These are phyloP conservation scores for Fopius arisanus DNA, from an alignment of 1,140 invertebrate species.

Conservation along the genomic window DNA sequence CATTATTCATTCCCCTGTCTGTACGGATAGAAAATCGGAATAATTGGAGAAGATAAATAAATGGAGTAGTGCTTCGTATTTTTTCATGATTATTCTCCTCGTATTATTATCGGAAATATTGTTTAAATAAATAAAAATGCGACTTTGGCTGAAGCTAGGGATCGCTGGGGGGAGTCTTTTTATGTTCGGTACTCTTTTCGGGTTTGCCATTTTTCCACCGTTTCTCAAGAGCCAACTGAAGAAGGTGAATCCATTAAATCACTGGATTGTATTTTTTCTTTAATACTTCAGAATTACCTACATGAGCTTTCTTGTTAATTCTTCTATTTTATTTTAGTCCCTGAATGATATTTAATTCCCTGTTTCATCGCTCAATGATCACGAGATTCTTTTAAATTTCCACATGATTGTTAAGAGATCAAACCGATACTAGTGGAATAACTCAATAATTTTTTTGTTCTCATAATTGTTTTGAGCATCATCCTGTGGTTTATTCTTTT, in stretches of 20 bases:
- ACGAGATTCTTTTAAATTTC: too few relatives aligned
- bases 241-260: conserved; percentile 68
- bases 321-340: too few relatives aligned
- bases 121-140: conserved; percentile 27
- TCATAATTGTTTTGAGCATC: too few relatives aligned
- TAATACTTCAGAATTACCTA: background rate
- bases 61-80: too few relatives aligned
- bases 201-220: conserved; percentile 70
- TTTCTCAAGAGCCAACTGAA: conserved; percentile 70
- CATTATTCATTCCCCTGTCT: background rate
- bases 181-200: conserved; percentile 69
- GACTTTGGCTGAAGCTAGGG: conserved; percentile 41
- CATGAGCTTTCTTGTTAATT: background rate
- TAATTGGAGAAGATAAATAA: too few relatives aligned
- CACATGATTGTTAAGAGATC: too few relatives aligned
- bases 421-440: too few relatives aligned
- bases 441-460: too few relatives aligned
- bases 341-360: too few relatives aligned
- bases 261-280: background rate
- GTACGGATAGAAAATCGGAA: too few relatives aligned
- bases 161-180: conserved; percentile 59
- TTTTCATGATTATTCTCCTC: background rate
- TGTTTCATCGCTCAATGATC: too few relatives aligned
- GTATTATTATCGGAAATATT: background rate
- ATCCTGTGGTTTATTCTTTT: too few relatives aligned